Conservation (phyloP, 1,140 invertebrate genomes). For the Cecropterus lyciades region DNA sequence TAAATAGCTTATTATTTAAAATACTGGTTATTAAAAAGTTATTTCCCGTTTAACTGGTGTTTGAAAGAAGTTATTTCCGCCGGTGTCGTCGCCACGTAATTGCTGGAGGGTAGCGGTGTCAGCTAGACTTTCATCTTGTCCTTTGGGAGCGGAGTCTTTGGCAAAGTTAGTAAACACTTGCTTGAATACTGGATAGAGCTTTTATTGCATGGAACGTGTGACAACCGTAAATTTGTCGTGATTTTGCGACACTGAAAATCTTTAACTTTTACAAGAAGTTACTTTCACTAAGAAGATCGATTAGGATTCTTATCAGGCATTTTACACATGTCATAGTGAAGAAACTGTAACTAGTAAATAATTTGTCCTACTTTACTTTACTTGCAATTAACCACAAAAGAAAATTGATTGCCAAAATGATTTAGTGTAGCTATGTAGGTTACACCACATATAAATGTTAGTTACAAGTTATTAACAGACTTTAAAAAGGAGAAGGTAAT, state of each 20-base stretch:
- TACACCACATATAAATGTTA: too few relatives aligned
- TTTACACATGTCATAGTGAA: too few relatives aligned
- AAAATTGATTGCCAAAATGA: too few relatives aligned
- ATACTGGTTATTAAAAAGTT: conserved; percentile 1
- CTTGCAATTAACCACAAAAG: too few relatives aligned
- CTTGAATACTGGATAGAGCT: neutral
- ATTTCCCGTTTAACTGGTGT: conserved; percentile 2
- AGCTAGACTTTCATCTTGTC: conserved; percentile 9
- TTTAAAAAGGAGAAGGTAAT: too few relatives aligned
- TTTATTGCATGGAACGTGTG: neutral
- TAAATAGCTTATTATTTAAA: neutral
- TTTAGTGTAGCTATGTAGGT: too few relatives aligned
- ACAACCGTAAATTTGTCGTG: neutral
- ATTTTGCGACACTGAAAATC: neutral
- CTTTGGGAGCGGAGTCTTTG: conserved; percentile 9
- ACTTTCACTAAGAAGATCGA: too few relatives aligned
- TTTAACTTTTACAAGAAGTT: too few relatives aligned
- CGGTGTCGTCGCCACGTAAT: conserved; percentile 5
- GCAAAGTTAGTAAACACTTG: conserved; percentile 8
- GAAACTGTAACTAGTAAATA: too few relatives aligned
- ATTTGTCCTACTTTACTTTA: too few relatives aligned
- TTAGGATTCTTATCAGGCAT: too few relatives aligned
- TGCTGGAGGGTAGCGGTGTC: conserved; percentile 12
- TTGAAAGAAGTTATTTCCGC: conserved; percentile 3
- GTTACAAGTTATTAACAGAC: too few relatives aligned